A percentile compares a stretch with the other conserved stretches of the same genome.
These are phyloP conservation scores for Odocoileus hemionus DNA, from an alignment of 2,113 vertebrate species.

Conservation along the genomic window DNA sequence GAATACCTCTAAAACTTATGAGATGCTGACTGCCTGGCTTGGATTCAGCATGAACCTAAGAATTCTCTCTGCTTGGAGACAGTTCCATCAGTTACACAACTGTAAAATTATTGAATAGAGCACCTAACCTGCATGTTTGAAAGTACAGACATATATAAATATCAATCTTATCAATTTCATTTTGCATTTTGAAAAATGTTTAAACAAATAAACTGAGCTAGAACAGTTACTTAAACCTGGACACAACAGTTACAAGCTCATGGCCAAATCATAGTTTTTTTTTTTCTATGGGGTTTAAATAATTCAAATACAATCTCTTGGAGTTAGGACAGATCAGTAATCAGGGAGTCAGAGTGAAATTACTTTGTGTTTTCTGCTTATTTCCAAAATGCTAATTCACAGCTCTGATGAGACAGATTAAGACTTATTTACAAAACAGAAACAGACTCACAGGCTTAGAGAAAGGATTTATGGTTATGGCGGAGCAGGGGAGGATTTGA, in stretches of 20 bases:
- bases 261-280: neutral
- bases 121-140: rapidly evolving
- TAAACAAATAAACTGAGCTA: neutral
- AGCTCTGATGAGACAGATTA: neutral
- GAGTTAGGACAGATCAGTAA: neutral
- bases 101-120: neutral
- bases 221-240: neutral
- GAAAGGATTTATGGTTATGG: neutral
- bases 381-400: neutral
- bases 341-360: neutral
- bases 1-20: rapidly evolving
- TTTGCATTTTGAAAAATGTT: neutral
- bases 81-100: neutral
- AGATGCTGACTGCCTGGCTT: rapidly evolving
- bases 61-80: too few relatives aligned
- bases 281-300: neutral
- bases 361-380: neutral
- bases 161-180: too few relatives aligned
- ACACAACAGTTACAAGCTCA: neutral
- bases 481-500: neutral
- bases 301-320: neutral
- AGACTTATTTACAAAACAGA: neutral
- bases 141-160: rapidly evolving
- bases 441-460: neutral
- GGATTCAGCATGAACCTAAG: rapidly evolving